phyloP scores from a whole-genome alignment of 2,797 vertebrate species.

The Enteromius paludinosus region DNA sequence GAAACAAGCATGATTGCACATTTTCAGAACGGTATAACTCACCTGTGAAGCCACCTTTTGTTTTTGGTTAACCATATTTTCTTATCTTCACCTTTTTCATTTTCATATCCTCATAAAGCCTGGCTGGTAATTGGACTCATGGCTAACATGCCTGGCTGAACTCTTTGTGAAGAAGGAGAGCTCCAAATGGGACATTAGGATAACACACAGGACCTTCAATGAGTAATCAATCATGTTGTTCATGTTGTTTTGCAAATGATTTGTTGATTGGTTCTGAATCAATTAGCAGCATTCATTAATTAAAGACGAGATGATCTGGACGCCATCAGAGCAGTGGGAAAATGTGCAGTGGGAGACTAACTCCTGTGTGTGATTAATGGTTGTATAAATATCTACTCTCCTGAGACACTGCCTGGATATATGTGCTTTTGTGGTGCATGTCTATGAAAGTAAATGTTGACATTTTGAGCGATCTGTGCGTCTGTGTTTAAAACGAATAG shows the following conservation, averaged over 20 bases:
- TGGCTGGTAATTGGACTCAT: slow-evolving; percentile 25
- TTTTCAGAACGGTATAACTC: slow-evolving; percentile 22
- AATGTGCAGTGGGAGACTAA: slow-evolving; percentile 44
- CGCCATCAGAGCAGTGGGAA: slow-evolving; percentile 46
- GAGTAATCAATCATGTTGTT: slow-evolving; percentile 63
- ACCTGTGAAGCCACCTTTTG: background rate
- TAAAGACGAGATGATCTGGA: slow-evolving; percentile 52
- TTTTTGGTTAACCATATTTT: slow-evolving; percentile 20
- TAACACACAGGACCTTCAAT: slow-evolving; percentile 55
- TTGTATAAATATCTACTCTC: slow-evolving; percentile 50
- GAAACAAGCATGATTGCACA: slow-evolving; percentile 1
- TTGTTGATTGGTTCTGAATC: slow-evolving; percentile 64
- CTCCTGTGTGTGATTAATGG: slow-evolving; percentile 60
- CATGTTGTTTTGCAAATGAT: slow-evolving; percentile 63
- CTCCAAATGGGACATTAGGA: slow-evolving; percentile 55
- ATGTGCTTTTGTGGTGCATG: background rate
- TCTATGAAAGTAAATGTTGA: slow-evolving; percentile 31
- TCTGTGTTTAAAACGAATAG: background rate
- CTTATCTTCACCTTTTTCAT: slow-evolving; percentile 41
- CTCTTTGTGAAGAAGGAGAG: slow-evolving; percentile 39
- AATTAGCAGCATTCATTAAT: slow-evolving; percentile 63
- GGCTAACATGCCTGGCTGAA: slow-evolving; percentile 47
- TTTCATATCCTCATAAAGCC: slow-evolving; percentile 43
- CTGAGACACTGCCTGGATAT: slow-evolving; percentile 32
- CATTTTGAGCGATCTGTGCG: background rate